These are phyloP conservation scores for Folsomia manolachei DNA, from an alignment of 2,888 invertebrate species.

Conservation along the genomic window DNA sequence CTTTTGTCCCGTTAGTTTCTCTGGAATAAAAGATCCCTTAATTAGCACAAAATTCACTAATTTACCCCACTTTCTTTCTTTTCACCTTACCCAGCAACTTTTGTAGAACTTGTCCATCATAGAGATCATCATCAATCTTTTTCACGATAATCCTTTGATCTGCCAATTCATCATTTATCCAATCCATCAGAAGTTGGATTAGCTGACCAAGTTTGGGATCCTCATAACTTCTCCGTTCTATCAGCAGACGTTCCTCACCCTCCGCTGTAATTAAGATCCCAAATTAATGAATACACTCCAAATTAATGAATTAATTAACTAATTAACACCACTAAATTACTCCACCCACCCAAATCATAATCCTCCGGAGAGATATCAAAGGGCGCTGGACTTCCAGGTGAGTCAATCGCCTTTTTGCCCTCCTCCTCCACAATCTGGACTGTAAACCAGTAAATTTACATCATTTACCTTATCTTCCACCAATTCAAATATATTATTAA, in stretches of 20 bases:
- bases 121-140: conserved; percentile 92
- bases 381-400: conserved; percentile 85
- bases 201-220: conserved; percentile 83
- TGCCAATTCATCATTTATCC: conserved; percentile 98
- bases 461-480: too few species aligned
- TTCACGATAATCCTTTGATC: conserved; percentile 95
- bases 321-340: not conserved
- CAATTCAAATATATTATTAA: too few species aligned
- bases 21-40: conserved; percentile 54
- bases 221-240: conserved; percentile 82
- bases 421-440: conserved; percentile 94
- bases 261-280: conserved; percentile 62
- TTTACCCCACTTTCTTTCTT: not conserved
- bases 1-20: conserved; percentile 82
- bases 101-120: conserved; percentile 88
- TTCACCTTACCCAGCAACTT: conserved; percentile 61
- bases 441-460: too few species aligned
- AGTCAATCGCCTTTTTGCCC: conserved; percentile 94
- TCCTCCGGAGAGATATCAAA: conserved; percentile 90
- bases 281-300: not conserved
- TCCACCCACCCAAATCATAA: conserved; percentile 73
- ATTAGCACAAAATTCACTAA: not conserved
- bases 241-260: conserved; percentile 93
- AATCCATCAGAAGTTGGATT: conserved; percentile 83
- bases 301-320: not conserved